Base-by-base conservation (phyloP, 2,113 vertebrate species). In the Mesoclemmys tuberculata region DNA sequence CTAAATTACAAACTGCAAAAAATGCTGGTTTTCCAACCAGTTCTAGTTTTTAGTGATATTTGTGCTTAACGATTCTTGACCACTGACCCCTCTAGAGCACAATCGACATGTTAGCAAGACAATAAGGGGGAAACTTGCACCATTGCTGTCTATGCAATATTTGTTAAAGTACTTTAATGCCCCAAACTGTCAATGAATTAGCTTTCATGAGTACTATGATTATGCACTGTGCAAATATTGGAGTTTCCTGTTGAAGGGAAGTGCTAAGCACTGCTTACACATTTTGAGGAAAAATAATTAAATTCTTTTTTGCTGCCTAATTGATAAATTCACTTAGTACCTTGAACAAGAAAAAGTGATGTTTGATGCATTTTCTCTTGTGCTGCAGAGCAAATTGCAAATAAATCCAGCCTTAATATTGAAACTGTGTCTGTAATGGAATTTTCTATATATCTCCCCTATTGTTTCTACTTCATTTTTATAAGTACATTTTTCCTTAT, bases 361-460 rank as follows among this genome's bases (percentile, higher is more conserved):
- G 12, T 58, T 29, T 6, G 24, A 54, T 10, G 16, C 4, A 0
- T 90, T 68, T 92, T 91, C 29, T 29, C 27, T 74, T 80, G 44
- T 0, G 0, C 81, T 82, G 22, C 55, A 27, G 41, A 82, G 38
- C 51, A 90, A 92, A 78, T 0, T 90, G 3, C 6, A 2, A 92
- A 54, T 80, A 93, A 92, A 82, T 81, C 5, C 22, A 78, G 80
- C 26, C 46, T 80, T 38, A 55, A 82, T 41, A 86, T 38, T 11
- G 44, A 95, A 89, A 38, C 9, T 51, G 48, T 35, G 80, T 52
- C 56, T 82, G 1, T 41, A 90, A 74, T 6, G 1, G 2, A 56
- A 71, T 58, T 91, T 22, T 49, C 84, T 91, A 82, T 56, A 26
- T 8, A 41, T 75, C 58, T 81, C 78, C 4, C 8, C 6, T 44